Base-by-base conservation (phyloP, 2,113 vertebrate species). In the Ginglymostoma cirratum region DNA sequence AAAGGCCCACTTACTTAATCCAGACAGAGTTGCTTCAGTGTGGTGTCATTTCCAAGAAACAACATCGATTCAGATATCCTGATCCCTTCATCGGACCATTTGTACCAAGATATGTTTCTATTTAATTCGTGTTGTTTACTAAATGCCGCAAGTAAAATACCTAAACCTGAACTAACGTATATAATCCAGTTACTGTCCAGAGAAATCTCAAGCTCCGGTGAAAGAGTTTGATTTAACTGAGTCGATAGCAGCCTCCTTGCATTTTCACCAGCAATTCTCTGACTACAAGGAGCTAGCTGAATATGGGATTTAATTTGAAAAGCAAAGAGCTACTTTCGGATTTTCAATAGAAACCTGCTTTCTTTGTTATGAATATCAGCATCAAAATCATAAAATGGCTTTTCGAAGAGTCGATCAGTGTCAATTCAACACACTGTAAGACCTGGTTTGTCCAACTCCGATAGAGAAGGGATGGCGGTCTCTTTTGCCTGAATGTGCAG, bases 1-100 rank as follows among this genome's bases (percentile, higher is more conserved):
- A 23, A 42, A 3, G 67, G 24, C 66, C 66, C 67, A 94, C 38
- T 34, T 72, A 95, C 52, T 72, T 52, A 19, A 72, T 48, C 12
- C 48, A 34, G 27, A 5, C 30, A 24, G 67, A 48, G 67, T 42
- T 76, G 69, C 67, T 95, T 95, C 93, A 70, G 38, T 48, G 67
- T 95, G 92, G 66, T 95, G 93, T 48, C 93, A 95, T 48, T 95
- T 72, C 93, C 93, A 72, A 52, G 23, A 76, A 95, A 14, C 42
- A 95, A 42, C 38, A 30, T 45, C 66, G 23, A 95, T 19, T 61
- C 94, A 76, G 94, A 95, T 95, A 23, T 34, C 30, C 23, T 52
- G 94, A 93, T 67, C 94, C 27, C 42, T 76, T 76, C 94, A 45
- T 42, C 66, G 34, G 93, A 5, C 45, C 14, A 10, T 90, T 12